Evolutionary conservation across 1,140 invertebrate genomes (phyloP).

Genomic region (Temnothorax nylanderi): DNA sequence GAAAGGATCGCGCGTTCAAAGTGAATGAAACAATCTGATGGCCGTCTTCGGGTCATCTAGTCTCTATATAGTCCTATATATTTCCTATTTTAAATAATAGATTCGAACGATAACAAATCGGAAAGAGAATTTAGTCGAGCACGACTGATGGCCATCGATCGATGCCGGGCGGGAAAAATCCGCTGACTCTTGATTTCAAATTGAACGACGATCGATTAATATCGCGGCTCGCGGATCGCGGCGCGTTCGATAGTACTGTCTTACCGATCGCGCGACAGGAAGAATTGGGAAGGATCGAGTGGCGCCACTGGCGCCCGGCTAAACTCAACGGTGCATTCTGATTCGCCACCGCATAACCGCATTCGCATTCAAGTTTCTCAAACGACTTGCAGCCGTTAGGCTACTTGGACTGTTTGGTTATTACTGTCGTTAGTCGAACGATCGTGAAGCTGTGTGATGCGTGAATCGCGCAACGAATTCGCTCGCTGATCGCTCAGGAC

Average conservation of each 20-base stretch:
- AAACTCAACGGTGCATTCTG: conserved; percentile 17
- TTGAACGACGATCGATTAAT: conserved; percentile 40
- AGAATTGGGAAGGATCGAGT: background rate
- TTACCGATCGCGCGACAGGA: conserved; percentile 48
- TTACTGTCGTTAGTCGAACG: background rate
- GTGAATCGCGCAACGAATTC: background rate
- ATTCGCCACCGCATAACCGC: conserved; percentile 40
- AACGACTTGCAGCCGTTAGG: conserved; percentile 76
- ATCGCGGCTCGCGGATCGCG: background rate
- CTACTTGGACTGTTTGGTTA: conserved; percentile 19
- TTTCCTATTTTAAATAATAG: too few relatives aligned
- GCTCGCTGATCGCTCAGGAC: background rate
- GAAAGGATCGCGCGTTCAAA: background rate
- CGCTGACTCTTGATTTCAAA: conserved; percentile 13
- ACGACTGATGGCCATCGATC: too few relatives aligned
- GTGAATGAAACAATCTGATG: background rate
- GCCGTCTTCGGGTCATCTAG: too few relatives aligned
- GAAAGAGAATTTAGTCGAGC: too few relatives aligned
- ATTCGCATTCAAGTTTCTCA: conserved; percentile 77
- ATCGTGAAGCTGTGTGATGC: background rate
- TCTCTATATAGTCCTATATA: too few relatives aligned
- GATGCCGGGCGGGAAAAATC: background rate
- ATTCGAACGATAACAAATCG: too few relatives aligned
- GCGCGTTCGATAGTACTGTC: conserved; percentile 4
- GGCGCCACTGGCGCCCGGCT: background rate